Conservation (phyloP, 2,113 vertebrate genomes). For the Bubo blakistoni region DNA sequence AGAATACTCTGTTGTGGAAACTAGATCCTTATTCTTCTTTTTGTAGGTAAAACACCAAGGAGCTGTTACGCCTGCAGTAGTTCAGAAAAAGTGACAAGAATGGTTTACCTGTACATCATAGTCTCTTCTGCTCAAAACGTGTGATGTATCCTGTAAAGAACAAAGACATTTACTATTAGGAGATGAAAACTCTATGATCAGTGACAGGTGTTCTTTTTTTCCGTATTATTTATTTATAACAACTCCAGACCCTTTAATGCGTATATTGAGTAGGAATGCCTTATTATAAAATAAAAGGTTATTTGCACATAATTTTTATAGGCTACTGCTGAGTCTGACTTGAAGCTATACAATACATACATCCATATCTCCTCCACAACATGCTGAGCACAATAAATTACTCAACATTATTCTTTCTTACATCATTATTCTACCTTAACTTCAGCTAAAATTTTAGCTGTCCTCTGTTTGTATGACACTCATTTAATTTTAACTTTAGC, state of each 20-base stretch:
- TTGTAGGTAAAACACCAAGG: background rate
- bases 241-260: background rate
- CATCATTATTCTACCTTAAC: background rate
- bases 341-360: background rate
- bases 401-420: background rate
- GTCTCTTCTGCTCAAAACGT: background rate
- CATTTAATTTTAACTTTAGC: background rate
- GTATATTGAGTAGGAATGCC: background rate
- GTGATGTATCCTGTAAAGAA: conserved; percentile 43
- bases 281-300: background rate
- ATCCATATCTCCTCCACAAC: background rate
- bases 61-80: background rate
- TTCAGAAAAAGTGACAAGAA: background rate
- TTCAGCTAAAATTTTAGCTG: background rate
- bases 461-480: background rate
- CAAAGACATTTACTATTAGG: background rate
- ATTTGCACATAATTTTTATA: background rate
- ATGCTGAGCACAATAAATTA: background rate
- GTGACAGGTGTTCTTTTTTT: background rate
- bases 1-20: background rate
- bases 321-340: background rate
- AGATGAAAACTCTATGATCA: background rate
- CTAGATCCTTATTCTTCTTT: background rate
- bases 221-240: background rate
- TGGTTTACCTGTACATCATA: conserved; percentile 36